Conservation (phyloP, 2,113 vertebrate genomes). For the Mirounga angustirostris region DNA sequence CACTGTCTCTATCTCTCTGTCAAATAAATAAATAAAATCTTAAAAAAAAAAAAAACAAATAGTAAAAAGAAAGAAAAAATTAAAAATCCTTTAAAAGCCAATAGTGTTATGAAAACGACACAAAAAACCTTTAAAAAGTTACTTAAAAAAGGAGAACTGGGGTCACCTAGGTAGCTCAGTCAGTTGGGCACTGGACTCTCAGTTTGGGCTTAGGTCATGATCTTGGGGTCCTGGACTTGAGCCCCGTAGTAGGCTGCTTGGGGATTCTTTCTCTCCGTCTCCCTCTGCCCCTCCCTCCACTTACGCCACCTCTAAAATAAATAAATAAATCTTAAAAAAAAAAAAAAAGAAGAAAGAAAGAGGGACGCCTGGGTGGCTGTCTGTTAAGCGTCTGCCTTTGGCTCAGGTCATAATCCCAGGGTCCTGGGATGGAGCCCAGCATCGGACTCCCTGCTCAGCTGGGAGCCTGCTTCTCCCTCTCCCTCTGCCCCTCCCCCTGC, state of each 20-base stretch:
- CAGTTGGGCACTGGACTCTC: neutral
- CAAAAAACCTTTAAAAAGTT: neutral
- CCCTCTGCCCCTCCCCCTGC: no score
- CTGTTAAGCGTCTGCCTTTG: no score
- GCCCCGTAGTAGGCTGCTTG: neutral
- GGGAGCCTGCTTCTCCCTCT: no score
- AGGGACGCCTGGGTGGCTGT: no score
- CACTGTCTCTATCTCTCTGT: no score
- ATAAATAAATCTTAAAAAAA: neutral
- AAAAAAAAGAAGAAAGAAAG: neutral
- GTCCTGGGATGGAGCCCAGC: no score
- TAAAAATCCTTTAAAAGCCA: neutral
- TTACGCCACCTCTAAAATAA: neutral
- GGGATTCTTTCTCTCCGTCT: neutral
- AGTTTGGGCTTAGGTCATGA: neutral
- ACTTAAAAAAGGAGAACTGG: neutral
- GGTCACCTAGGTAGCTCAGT: neutral
- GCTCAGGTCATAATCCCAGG: no score
- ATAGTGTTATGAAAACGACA: neutral
- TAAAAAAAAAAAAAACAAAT: constrained; percentile 35
- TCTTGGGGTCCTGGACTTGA: neutral
- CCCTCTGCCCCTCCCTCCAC: neutral
- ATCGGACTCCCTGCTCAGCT: no score
- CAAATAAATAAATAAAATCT: no score
- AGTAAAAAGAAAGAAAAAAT: neutral